These are phyloP conservation scores for Microcebus lehilahytsara DNA, from an alignment of 2,113 vertebrate genomes.

Conservation along the genomic window DNA sequence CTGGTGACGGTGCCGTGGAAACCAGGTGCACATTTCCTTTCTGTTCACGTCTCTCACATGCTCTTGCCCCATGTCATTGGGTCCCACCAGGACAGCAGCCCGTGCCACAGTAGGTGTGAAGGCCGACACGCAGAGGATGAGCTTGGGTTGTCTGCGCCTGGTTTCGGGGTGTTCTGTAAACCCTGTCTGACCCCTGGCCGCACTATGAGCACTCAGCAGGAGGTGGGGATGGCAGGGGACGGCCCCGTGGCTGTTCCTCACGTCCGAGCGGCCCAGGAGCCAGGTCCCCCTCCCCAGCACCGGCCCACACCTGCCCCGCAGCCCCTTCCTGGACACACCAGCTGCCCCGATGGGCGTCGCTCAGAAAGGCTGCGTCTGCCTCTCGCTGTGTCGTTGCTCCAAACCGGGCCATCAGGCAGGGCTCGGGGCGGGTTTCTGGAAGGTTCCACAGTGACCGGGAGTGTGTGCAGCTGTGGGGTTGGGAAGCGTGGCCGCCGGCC, in stretches of 20 bases:
- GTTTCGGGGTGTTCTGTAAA: rapidly evolving
- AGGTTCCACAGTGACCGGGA: rapidly evolving
- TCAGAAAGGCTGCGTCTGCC: rapidly evolving
- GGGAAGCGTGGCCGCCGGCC: not conserved
- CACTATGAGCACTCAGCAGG: not conserved
- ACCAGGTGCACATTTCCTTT: too few species aligned
- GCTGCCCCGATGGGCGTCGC: not conserved
- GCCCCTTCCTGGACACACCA: rapidly evolving
- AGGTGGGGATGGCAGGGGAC: rapidly evolving
- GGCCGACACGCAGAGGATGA: rapidly evolving
- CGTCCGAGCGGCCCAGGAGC: not conserved
- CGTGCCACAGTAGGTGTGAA: too few species aligned
- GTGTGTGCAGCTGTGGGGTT: rapidly evolving
- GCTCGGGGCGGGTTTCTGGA: rapidly evolving
- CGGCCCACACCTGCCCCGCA: rapidly evolving
- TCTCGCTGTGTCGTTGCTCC: not conserved
- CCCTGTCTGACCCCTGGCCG: rapidly evolving
- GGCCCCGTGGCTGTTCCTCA: rapidly evolving
- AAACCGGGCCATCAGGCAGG: not conserved
- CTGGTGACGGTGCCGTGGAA: not conserved
- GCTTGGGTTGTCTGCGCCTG: not conserved
- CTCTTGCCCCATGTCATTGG: too few species aligned
- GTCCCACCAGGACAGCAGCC: rapidly evolving
- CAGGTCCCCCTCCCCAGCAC: rapidly evolving
- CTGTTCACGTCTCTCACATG: not conserved